Percentiles rank a stretch among this genome's conserved stretches.
These are phyloP conservation scores for Cantharis flavilabris DNA, from an alignment of 2,888 invertebrate species.

Conservation along the genomic window DNA sequence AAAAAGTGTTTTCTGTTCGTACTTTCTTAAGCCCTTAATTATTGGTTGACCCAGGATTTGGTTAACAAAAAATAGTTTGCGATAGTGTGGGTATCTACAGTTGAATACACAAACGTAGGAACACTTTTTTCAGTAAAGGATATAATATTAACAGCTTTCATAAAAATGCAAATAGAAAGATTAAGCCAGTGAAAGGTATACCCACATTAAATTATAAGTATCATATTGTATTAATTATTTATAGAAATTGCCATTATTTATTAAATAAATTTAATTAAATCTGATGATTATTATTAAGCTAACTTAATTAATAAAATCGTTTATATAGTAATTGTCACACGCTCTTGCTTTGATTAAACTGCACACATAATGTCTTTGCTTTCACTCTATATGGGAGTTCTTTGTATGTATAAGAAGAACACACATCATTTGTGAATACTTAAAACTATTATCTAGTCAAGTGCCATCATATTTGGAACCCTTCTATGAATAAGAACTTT, in stretches of 20 bases:
- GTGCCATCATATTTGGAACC: not conserved
- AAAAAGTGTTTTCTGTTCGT: too few species aligned
- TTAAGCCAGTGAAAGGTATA: not conserved
- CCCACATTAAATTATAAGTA: not conserved
- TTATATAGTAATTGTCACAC: not conserved
- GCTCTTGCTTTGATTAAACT: not conserved
- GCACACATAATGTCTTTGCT: not conserved
- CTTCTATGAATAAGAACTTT: not conserved
- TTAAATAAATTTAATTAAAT: not conserved
- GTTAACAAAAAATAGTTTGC: too few species aligned
- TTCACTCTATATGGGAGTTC: not conserved
- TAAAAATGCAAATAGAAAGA: not conserved
- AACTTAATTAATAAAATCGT: not conserved
- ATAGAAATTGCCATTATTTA: not conserved
- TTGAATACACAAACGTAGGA: too few species aligned
- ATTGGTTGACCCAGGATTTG: too few species aligned
- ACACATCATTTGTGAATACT: not conserved
- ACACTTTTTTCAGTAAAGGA: not conserved
- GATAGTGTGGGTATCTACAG: too few species aligned
- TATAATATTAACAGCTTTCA: not conserved
- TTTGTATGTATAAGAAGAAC: not conserved
- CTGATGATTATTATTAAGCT: not conserved
- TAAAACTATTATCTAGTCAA: not conserved
- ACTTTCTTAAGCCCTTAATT: too few species aligned
- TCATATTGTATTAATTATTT: not conserved